Base-by-base conservation (phyloP, 1,140 invertebrate genomes). In the Hermetia illucens region DNA sequence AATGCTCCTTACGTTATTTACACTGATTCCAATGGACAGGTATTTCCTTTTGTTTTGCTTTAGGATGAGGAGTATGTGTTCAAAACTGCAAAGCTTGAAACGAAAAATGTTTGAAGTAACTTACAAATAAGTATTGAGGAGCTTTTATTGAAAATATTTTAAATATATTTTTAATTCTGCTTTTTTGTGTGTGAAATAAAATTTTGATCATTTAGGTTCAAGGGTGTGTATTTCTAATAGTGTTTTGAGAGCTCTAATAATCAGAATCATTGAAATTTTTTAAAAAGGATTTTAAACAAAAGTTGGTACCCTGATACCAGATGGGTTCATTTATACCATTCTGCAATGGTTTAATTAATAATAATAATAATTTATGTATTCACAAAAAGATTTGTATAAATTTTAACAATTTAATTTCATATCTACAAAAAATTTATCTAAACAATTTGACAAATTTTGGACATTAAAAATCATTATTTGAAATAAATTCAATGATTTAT, bases 1-100 rank as follows among this genome's bases (percentile, higher is more conserved):
- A 90, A 89, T 70, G 82, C 82, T 71, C 78, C 82, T 68, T 87
- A 80, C 75, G 84, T 91, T 71, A 79, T 86, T 72, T 91, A 90
- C 79, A 89, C 84, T 74, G 86, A 90, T 72, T 82, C 83, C 65
- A 83, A 85, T 72, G 84, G 83, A 76, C 86, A 91, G 86, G 87
- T 91, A 89, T 68, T 70, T 65, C 69, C 3, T 15, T 29, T 13
- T 13, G 27, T 29, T 29, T 29, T 29, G 27, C 3, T 29, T 3
- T 13, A 29, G 3, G n/a, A 29, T 13, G 16, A 29, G 12, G 27
- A 29, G 16, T 15, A 29, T 29, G n/a, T 29, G n/a, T 25, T 8
- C 24, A 25, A 13, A 29, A 29, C 27, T 4, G 16, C 27, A 29
- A 29, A 29, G 16, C n/a, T 29, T 29, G n/a, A 29, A 29, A 29